Conservation (phyloP, 2,888 invertebrate genomes). For the Cremastinae sp. region DNA sequence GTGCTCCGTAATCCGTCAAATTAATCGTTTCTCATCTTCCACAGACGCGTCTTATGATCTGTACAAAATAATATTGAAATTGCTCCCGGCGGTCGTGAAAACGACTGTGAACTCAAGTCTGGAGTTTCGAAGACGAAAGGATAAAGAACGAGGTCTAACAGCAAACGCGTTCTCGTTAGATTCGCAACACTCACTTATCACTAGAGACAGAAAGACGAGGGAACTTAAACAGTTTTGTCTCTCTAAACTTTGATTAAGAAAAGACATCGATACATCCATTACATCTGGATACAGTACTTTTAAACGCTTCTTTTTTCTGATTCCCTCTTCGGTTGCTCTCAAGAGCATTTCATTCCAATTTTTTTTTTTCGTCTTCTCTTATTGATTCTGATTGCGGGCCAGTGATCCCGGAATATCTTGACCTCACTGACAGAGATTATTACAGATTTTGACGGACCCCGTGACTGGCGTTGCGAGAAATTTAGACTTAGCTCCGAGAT, state of each 20-base stretch:
- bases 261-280: constrained; percentile 60
- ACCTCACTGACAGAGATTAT: constrained; percentile 14
- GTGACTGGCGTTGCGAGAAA: constrained; percentile 1
- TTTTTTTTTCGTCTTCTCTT: constrained; percentile 7
- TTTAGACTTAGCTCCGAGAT: not conserved
- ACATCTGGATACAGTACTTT: constrained; percentile 44
- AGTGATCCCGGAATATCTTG: constrained; percentile 24
- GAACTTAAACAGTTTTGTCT: constrained; percentile 19
- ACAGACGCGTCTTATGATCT: too few species aligned
- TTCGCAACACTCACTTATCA: constrained; percentile 33
- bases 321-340: constrained; percentile 38
- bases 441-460: constrained; percentile 1
- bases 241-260: constrained; percentile 29
- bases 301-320: constrained; percentile 22
- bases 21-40: too few species aligned
- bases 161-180: constrained; percentile 31
- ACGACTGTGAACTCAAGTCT: not conserved
- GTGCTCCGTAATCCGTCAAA: too few species aligned
- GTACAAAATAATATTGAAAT: too few species aligned
- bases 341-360: constrained; percentile 22
- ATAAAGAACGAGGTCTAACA: constrained; percentile 41
- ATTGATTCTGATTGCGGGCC: constrained; percentile 33
- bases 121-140: constrained; percentile 34
- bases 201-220: constrained; percentile 7
- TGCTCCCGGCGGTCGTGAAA: too few species aligned